Evolutionary conservation across 2,797 vertebrate genomes (phyloP).

Genomic region (Sebastes hubbsi): DNA sequence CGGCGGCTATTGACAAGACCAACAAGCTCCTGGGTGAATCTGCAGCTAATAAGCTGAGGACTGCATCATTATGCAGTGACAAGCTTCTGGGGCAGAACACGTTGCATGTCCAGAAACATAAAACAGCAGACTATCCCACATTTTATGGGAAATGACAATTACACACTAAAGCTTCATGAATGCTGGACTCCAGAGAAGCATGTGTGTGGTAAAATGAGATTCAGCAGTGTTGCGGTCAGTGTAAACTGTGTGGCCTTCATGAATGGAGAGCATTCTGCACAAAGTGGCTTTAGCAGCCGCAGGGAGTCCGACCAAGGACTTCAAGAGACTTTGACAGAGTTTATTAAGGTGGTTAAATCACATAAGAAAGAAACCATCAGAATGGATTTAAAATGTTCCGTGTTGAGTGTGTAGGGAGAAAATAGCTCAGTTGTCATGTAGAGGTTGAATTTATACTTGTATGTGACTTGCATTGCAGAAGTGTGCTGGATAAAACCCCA

Average conservation of each 20-base stretch:
- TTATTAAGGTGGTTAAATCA: slow-evolving; percentile 5
- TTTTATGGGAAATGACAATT: slow-evolving; percentile 1
- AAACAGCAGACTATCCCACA: slow-evolving; percentile 16
- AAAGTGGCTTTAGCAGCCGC: background rate
- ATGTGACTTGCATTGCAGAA: background rate
- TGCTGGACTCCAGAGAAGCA: background rate
- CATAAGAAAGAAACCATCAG: background rate
- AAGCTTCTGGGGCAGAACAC: background rate
- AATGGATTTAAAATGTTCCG: background rate
- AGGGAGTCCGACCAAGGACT: background rate
- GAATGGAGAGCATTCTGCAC: slow-evolving; percentile 21
- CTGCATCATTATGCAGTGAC: slow-evolving; percentile 9
- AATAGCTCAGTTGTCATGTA: background rate
- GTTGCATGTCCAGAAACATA: background rate
- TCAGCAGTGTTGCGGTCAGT: background rate
- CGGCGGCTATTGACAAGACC: slow-evolving; percentile 25
- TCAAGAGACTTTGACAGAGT: background rate
- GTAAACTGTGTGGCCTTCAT: background rate
- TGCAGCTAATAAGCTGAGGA: slow-evolving; percentile 19
- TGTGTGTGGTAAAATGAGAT: slow-evolving; percentile 19
- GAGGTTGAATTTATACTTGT: background rate
- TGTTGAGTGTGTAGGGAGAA: background rate
- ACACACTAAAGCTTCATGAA: slow-evolving; percentile 3
- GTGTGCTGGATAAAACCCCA: background rate
- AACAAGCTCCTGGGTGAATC: slow-evolving; percentile 23